Evolutionary conservation across 2,888 invertebrate species (phyloP).

Genomic region (Andricus curvator): DNA sequence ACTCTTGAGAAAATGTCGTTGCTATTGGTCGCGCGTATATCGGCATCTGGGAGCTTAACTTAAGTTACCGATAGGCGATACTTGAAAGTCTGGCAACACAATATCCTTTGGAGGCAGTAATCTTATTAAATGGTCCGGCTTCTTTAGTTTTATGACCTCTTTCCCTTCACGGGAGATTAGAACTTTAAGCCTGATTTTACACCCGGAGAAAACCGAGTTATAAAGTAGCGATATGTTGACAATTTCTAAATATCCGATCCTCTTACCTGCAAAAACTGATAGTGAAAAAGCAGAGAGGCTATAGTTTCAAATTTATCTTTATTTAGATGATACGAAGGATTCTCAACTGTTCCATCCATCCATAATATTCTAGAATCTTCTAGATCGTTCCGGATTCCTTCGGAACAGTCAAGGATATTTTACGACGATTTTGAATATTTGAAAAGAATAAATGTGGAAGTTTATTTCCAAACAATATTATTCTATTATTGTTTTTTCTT

Average conservation of each 20-base stretch:
- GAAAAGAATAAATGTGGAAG: too few species aligned
- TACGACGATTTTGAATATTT: too few species aligned
- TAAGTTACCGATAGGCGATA: slow-evolving; percentile 61
- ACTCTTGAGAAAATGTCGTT: not conserved
- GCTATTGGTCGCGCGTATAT: slow-evolving; percentile 16
- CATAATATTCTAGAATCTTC: too few species aligned
- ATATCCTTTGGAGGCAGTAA: slow-evolving; percentile 68
- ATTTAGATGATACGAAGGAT: too few species aligned
- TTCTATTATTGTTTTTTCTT: too few species aligned
- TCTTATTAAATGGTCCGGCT: slow-evolving; percentile 70
- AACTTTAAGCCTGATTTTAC: slow-evolving; percentile 63
- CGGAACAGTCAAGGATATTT: too few species aligned
- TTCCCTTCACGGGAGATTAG: slow-evolving; percentile 62
- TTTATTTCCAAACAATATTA: too few species aligned
- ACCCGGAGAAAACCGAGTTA: not conserved
- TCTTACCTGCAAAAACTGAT: not conserved
- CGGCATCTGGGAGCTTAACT: slow-evolving; percentile 13
- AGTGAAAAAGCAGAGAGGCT: not conserved
- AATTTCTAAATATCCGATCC: too few species aligned
- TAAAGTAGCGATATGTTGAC: too few species aligned
- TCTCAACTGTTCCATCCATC: too few species aligned
- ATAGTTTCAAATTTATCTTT: too few species aligned
- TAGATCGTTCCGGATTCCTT: too few species aligned
- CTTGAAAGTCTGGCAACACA: slow-evolving; percentile 68
- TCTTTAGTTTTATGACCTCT: slow-evolving; percentile 70